Conservation (phyloP, 2,888 invertebrate genomes). For the Pristionchus japonicus region DNA sequence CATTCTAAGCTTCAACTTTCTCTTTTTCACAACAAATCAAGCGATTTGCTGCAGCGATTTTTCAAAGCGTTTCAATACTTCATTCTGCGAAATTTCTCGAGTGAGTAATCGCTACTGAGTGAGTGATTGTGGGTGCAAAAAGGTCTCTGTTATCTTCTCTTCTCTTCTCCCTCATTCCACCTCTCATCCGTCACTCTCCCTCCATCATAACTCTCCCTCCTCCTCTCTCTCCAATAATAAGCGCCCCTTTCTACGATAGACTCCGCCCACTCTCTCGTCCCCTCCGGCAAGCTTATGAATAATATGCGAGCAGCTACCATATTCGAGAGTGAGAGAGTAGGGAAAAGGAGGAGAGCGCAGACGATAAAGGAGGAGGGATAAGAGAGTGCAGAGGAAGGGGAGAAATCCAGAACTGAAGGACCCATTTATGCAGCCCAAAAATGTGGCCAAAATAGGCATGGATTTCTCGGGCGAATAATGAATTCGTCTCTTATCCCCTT, state of each 20-base stretch:
- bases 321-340: constrained; percentile 1
- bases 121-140: background rate
- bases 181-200: background rate
- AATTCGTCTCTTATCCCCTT: background rate
- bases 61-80: no score
- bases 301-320: constrained; percentile 25
- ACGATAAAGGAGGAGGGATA: background rate
- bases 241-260: background rate
- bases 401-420: background rate
- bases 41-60: no score
- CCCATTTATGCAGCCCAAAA: background rate
- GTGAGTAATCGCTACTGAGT: background rate
- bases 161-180: background rate
- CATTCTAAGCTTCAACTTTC: no score
- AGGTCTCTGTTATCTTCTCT: background rate
- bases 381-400: no score
- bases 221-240: constrained; percentile 14
- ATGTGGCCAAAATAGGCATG: no score
- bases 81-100: no score
- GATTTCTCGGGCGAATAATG: constrained; percentile 13
- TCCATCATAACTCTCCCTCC: constrained; percentile 23
- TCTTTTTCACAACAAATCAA: no score
- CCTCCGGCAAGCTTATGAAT: background rate
- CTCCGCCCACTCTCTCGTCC: background rate
- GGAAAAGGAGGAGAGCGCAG: background rate